Conservation (phyloP, 2,113 vertebrate species). For the Thunnus maccoyii region DNA sequence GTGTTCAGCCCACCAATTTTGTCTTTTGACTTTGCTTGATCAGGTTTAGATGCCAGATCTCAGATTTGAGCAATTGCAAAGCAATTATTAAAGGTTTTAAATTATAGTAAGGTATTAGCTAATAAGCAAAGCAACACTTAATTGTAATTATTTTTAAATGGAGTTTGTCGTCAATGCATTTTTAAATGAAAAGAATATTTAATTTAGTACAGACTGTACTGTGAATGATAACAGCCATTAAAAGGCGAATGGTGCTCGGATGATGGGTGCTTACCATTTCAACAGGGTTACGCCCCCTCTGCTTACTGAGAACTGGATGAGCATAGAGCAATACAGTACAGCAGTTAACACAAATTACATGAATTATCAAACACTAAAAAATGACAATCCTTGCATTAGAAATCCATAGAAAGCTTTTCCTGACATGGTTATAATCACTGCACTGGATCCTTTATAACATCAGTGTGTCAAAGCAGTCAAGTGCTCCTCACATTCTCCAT, state of each 20-base stretch:
- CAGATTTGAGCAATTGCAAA: not conserved
- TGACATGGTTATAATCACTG: constrained; percentile 36
- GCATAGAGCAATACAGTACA: constrained; percentile 34
- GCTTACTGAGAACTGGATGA: constrained; percentile 18
- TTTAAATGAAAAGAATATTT: constrained; percentile 4
- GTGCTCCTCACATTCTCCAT: constrained; percentile 35
- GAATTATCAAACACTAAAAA: constrained; percentile 57
- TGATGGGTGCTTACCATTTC: constrained; percentile 38
- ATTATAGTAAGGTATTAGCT: not conserved
- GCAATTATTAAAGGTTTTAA: not conserved
- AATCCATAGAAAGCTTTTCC: constrained; percentile 52
- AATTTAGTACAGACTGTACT: not conserved
- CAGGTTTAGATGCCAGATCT: not conserved
- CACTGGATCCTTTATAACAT: constrained; percentile 48
- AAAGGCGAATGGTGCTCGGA: constrained; percentile 35
- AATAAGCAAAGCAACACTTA: not conserved
- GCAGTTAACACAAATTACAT: constrained; percentile 59
- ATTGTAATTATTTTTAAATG: not conserved
- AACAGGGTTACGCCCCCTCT: constrained; percentile 24
- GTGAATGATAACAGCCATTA: constrained; percentile 22
- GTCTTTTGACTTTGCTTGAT: not conserved
- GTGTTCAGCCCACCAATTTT: no score
- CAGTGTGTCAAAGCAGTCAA: constrained; percentile 45
- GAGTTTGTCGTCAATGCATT: not conserved
- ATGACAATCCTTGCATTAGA: constrained; percentile 44